Base-by-base conservation (phyloP, 37 sponge, comb jelly and placozoan genomes). In the Geodia barretti region DNA sequence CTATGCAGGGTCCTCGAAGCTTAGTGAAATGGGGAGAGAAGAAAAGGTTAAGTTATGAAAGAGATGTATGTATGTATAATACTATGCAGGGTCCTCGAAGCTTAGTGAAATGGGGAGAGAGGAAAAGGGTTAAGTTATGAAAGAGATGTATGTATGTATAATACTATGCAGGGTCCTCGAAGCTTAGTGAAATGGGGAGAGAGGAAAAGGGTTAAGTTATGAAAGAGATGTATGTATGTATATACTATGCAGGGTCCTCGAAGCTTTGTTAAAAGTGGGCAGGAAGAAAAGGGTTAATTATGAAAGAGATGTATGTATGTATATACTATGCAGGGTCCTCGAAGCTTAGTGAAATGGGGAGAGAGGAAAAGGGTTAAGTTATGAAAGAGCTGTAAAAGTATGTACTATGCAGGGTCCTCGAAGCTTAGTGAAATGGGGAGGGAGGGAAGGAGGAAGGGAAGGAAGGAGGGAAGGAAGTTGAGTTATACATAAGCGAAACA, bases 21-120 rank as follows among this genome's bases (percentile, higher is more conserved):
- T 21, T 41, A 19, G 23, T 58, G 42, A 67, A n/a, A 47, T n/a
- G 67, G 79, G 3, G 79, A 79, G 43, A 47, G 42, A 21, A 68
- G 68, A 24, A 69, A 79, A 5, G 41, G 17, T 39, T 64, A 25
- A 31, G 25, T 24, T 67, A 47, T 28, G 79, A 79, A 1, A 79
- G 69, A 20, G 42, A 47, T 30, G 20, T 41, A 1, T 67, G 47
- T 4, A 40, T 39, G 47, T 35, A 29, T 17, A 29, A 32, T 2
- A 4, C 5, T 30, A 21, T 69, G 70, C 32, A n/a, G n/a, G n/a
- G n/a, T n/a, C n/a, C n/a, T n/a, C n/a, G n/a, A n/a, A n/a, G n/a
- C n/a, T n/a, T n/a, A n/a, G n/a, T n/a, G n/a, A n/a, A n/a, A n/a
- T n/a, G n/a, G n/a, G n/a, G n/a, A n/a, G n/a, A n/a, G n/a, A 21